Evolutionary conservation across 2,797 vertebrate genomes (phyloP).

Genomic region (Tamandua tetradactyla): DNA sequence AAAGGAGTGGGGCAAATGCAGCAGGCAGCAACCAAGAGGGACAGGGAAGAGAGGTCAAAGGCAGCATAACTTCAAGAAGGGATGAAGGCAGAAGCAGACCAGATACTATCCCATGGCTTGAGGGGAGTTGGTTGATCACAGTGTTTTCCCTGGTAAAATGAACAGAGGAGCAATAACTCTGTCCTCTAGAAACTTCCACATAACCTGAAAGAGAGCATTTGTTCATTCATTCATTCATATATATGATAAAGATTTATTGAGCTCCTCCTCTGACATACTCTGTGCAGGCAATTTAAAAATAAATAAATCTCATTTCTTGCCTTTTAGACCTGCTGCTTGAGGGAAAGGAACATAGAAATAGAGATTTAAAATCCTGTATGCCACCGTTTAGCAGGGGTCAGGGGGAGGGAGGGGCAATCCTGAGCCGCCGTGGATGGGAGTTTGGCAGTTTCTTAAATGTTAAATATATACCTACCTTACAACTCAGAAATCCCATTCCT

Average conservation of each 20-base stretch:
- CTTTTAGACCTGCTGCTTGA: neutral
- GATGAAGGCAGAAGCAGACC: neutral
- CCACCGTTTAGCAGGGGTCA: neutral
- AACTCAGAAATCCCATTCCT: conserved; percentile 47
- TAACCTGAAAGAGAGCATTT: neutral
- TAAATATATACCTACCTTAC: conserved; percentile 38
- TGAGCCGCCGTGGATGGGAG: neutral
- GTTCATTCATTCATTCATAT: neutral
- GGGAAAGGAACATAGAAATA: neutral
- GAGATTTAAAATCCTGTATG: neutral
- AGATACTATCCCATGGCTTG: neutral
- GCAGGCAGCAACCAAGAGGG: neutral
- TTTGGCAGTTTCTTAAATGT: conserved; percentile 41
- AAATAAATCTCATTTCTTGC: neutral
- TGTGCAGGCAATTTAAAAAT: neutral
- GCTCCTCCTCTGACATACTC: neutral
- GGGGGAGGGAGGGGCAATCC: neutral
- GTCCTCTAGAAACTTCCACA: neutral
- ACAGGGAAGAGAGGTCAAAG: neutral
- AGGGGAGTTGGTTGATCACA: neutral
- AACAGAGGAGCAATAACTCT: neutral
- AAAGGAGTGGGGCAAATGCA: neutral
- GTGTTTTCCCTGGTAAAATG: neutral
- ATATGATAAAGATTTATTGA: neutral
- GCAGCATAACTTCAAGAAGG: neutral